Conservation (phyloP, 1,140 invertebrate genomes). For the Pristionchus pacificus region DNA sequence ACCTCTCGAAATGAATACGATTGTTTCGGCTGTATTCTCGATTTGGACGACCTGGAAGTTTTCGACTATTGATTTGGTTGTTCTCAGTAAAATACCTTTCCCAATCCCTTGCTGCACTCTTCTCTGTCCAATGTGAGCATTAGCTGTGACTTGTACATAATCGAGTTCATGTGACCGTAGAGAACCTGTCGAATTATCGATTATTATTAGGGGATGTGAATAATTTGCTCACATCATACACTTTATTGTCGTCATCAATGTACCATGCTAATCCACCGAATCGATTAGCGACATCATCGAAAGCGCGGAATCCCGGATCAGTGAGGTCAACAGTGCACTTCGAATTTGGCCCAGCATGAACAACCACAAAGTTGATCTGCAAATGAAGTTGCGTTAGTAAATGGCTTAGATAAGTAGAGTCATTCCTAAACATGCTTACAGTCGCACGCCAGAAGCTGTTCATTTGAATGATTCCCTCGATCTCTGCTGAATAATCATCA, state of each 20-base stretch:
- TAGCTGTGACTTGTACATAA: constrained; percentile 33
- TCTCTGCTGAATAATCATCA: background rate
- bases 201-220: too few relatives aligned
- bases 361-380: constrained; percentile 23
- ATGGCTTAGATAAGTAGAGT: too few relatives aligned
- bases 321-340: constrained; percentile 13
- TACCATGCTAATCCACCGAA: constrained; percentile 21
- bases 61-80: too few relatives aligned
- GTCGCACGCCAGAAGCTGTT: constrained; percentile 23
- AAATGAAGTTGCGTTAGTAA: background rate
- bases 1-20: too few relatives aligned
- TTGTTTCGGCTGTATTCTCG: too few relatives aligned
- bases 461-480: background rate
- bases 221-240: constrained; percentile 2
- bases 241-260: constrained; percentile 1
- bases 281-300: constrained; percentile 10
- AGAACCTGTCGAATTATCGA: constrained; percentile 18
- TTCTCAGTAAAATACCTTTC: too few relatives aligned
- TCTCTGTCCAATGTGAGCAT: constrained; percentile 28
- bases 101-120: background rate
- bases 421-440: constrained; percentile 3
- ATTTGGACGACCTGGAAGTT: too few relatives aligned
- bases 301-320: constrained; percentile 8
- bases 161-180: constrained; percentile 21
- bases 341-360: constrained; percentile 12